Conservation (phyloP, 2,888 invertebrate species). For the Drosophila nigritarsus region DNA sequence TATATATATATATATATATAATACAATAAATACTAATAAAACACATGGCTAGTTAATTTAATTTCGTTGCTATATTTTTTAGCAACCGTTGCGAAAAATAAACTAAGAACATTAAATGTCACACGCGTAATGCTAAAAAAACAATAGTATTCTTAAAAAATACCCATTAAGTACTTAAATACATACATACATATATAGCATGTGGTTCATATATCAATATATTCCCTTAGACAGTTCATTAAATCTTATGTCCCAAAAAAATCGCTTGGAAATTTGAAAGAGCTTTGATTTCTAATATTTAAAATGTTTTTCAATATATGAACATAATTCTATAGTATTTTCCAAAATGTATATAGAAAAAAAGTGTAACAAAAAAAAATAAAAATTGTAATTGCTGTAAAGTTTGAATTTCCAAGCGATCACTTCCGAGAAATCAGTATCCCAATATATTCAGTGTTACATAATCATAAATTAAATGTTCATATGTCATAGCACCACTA, state of each 20-base stretch:
- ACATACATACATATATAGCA: slow-evolving; percentile 60
- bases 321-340: neutral
- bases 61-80: slow-evolving; percentile 28
- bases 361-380: neutral
- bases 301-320: neutral
- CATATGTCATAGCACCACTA: slow-evolving; percentile 70
- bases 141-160: slow-evolving; percentile 15
- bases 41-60: slow-evolving; percentile 40
- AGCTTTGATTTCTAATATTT: neutral
- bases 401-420: neutral
- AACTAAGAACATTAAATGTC: slow-evolving; percentile 8
- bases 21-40: slow-evolving; percentile 8
- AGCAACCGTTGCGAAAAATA: slow-evolving; percentile 26
- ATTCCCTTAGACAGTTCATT: slow-evolving; percentile 31
- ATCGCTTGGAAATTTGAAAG: neutral
- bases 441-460: slow-evolving; percentile 48
- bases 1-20: slow-evolving; percentile 17
- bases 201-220: slow-evolving; percentile 61
- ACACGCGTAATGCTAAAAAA: slow-evolving; percentile 42
- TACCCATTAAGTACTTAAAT: slow-evolving; percentile 38
- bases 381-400: neutral
- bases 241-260: slow-evolving; percentile 28
- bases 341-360: neutral
- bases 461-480: slow-evolving; percentile 70
- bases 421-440: slow-evolving; percentile 9